Percentiles rank a stretch among this genome's conserved stretches.
phyloP scores from a whole-genome alignment of 2,113 vertebrate species.

The Ictalurus furcatus region DNA sequence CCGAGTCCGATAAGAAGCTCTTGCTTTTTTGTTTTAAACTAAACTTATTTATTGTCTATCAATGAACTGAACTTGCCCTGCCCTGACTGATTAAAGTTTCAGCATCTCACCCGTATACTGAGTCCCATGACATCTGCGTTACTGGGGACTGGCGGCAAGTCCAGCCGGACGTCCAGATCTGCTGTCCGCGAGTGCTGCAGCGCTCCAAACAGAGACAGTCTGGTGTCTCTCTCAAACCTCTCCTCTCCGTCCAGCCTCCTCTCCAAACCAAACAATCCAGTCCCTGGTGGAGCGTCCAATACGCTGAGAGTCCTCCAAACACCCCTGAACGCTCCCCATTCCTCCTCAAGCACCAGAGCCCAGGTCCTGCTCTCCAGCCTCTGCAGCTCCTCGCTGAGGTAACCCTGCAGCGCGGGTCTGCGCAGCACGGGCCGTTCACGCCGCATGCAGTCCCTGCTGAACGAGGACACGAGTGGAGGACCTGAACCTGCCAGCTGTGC shows the following conservation, averaged over 20 bases:
- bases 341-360: slow-evolving; percentile 78
- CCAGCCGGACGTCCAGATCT: slow-evolving; percentile 89
- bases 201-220: slow-evolving; percentile 88
- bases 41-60: neutral
- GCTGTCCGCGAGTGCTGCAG: slow-evolving; percentile 86
- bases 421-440: slow-evolving; percentile 80
- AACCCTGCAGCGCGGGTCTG: slow-evolving; percentile 77
- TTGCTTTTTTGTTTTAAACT: no score
- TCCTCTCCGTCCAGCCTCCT: slow-evolving; percentile 70
- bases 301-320: slow-evolving; percentile 76
- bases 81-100: neutral
- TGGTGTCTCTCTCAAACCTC: slow-evolving; percentile 87
- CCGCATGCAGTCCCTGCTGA: slow-evolving; percentile 81
- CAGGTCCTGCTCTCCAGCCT: slow-evolving; percentile 81
- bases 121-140: slow-evolving; percentile 88
- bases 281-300: slow-evolving; percentile 87
- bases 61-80: neutral
- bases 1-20: neutral
- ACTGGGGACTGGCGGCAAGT: slow-evolving; percentile 88
- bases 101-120: slow-evolving; percentile 80
- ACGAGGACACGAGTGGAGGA: slow-evolving; percentile 75
- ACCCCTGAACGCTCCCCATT: slow-evolving; percentile 74
- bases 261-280: slow-evolving; percentile 79
- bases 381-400: slow-evolving; percentile 84
- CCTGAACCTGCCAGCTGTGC: slow-evolving; percentile 86